Evolutionary conservation across 2,888 invertebrate genomes (phyloP).

Genomic region (Torymus tubicola): DNA sequence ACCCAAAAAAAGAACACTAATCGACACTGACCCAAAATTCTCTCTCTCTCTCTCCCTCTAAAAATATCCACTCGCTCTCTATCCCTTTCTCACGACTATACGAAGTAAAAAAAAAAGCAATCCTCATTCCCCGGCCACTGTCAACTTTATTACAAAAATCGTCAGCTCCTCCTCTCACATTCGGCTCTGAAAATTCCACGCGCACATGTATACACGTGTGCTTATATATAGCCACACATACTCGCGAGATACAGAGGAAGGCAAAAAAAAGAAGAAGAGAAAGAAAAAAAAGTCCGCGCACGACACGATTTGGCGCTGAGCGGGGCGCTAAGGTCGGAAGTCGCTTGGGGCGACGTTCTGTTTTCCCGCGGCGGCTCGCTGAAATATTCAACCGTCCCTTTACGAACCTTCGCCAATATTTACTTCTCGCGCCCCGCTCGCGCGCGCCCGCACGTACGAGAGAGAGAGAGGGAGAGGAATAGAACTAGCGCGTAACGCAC

Average conservation of each 20-base stretch:
- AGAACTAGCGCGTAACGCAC: background rate
- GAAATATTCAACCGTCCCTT: slow-evolving; percentile 52
- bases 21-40: too few species aligned
- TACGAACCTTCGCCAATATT: slow-evolving; percentile 50
- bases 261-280: background rate
- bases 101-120: too few species aligned
- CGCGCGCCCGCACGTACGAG: background rate
- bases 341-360: slow-evolving; percentile 44
- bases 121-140: too few species aligned
- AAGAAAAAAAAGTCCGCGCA: background rate
- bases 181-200: too few species aligned
- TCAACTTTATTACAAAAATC: too few species aligned
- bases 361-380: slow-evolving; percentile 33
- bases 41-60: too few species aligned
- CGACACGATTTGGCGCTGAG: background rate
- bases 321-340: slow-evolving; percentile 41
- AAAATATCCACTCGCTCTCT: too few species aligned
- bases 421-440: slow-evolving; percentile 26
- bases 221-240: too few species aligned
- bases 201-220: too few species aligned
- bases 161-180: too few species aligned
- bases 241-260: background rate
- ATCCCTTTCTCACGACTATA: too few species aligned
- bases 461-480: slow-evolving; percentile 7
- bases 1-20: too few species aligned